Evolutionary conservation across 2,888 invertebrate species (phyloP).

Genomic region (Drosophila monieri): DNA sequence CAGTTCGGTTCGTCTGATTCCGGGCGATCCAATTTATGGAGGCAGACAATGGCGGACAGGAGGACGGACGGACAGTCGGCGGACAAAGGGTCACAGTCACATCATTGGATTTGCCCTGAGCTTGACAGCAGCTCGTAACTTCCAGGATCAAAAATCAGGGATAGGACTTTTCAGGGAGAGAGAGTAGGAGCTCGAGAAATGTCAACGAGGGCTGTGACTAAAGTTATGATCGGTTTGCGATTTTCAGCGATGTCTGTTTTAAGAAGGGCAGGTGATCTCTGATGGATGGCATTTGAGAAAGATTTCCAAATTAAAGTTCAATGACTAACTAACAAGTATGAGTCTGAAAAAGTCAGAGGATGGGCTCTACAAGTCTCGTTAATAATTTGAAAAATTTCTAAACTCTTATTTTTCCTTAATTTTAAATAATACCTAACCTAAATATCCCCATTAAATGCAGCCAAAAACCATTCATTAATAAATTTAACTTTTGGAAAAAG

Average conservation of each 20-base stretch:
- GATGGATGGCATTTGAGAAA: conserved; percentile 31
- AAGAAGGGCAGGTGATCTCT: conserved; percentile 30
- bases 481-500: not conserved
- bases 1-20: conserved; percentile 53
- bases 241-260: not conserved
- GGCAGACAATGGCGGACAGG: conserved; percentile 35
- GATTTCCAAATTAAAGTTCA: conserved; percentile 28
- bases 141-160: not conserved
- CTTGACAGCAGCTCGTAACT: conserved; percentile 72
- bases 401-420: not conserved
- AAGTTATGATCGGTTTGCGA: conserved; percentile 23
- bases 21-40: conserved; percentile 68
- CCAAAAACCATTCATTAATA: not conserved
- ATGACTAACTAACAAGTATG: conserved; percentile 7
- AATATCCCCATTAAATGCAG: not conserved
- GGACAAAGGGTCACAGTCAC: conserved; percentile 69
- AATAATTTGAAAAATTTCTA: too few relatives aligned
- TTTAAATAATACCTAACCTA: not conserved
- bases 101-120: conserved; percentile 57
- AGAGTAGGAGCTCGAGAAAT: conserved; percentile 1
- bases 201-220: conserved; percentile 12
- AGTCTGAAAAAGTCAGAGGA: too few relatives aligned
- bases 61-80: conserved; percentile 7
- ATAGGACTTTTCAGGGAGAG: not conserved
- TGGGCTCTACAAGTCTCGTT: too few relatives aligned